Evolutionary conservation across 1,140 invertebrate species (phyloP).

Genomic region (Hycleus phaleratus): DNA sequence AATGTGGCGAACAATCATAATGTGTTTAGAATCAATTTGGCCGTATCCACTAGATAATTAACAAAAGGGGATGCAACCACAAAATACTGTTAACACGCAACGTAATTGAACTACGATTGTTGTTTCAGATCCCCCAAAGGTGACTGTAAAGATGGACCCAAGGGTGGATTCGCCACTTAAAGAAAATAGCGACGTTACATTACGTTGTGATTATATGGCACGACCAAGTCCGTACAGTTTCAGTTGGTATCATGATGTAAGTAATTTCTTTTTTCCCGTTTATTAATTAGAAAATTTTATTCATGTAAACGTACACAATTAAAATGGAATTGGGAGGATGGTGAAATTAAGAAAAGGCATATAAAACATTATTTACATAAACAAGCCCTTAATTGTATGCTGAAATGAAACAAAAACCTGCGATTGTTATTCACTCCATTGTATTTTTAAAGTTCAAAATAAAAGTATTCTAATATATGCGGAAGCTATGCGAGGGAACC

Average conservation of each 20-base stretch:
- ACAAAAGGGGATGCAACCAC: no score
- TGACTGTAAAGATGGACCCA: constrained; percentile 35
- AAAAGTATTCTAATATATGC: constrained; percentile 29
- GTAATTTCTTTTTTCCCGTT: constrained; percentile 29
- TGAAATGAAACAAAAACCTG: constrained; percentile 2
- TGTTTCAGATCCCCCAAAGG: constrained; percentile 39
- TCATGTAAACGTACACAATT: no score
- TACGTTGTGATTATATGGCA: constrained; percentile 49
- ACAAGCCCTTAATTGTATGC: no score
- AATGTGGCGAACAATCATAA: no score
- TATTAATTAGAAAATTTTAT: no score
- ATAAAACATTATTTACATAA: no score
- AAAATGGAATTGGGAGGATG: no score
- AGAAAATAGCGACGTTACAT: constrained; percentile 52
- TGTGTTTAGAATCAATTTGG: no score
- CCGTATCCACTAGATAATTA: no score
- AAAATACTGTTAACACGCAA: neutral
- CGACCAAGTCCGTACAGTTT: constrained; percentile 47
- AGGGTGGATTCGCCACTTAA: constrained; percentile 30
- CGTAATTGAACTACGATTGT: constrained; percentile 17
- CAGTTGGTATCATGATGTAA: constrained; percentile 53
- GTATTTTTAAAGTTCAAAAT: constrained; percentile 23
- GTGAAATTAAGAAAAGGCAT: no score
- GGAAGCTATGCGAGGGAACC: constrained; percentile 16
- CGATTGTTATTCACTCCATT: constrained; percentile 24